Evolutionary conservation across 2,113 vertebrate species (phyloP), one percentile per base, ranked within the genome.

Genomic region (Dipodomys ordii): DNA sequence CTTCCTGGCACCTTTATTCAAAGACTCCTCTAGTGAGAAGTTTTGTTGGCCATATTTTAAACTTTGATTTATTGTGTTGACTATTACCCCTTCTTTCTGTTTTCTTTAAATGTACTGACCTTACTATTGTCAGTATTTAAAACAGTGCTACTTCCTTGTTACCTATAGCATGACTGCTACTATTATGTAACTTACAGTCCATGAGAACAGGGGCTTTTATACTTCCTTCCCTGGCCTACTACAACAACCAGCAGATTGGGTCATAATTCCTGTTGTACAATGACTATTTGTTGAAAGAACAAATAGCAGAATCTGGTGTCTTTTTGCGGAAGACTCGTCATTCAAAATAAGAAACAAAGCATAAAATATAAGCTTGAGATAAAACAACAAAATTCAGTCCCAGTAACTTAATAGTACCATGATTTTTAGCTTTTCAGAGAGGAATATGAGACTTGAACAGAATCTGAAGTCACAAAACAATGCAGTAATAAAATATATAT

Each of bases 281-380:
- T 81, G 23, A 9, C 11, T 49, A 30, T 25, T 69, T 79, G 9
- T 12, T 67, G 32, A 65, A 87, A 87, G n/a, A 46, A 74, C 76
- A 69, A 92, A 16, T 28, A 8, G 16, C 6, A 68, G 80, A 89
- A 91, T 71, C 39, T 32, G 30, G 1, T 12, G 10, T 79, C 18
- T 7, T 79, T 60, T 32, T 27, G 72, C n/a, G 49, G 13, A 62
- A 78, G 83, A 62, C 8, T 3, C 25, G 60, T 64, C 7, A 73
- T 32, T 7, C 5, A 73, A 83, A 89, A 81, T 22, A 81, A 15
- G 82, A 87, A 80, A 83, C 74, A 25, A 60, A 83, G 91, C 20
- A 46, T 23, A 62, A 76, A 90, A 9, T 74, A 1, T 84, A 57
- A 57, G 4, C 19, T 49, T 81, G 7, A 73, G 7, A 6, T 27